Percentiles rank a stretch among this genome's conserved stretches.
Evolutionary conservation across 2,113 vertebrate species (phyloP).

Genomic region (Telmatochromis sp.): DNA sequence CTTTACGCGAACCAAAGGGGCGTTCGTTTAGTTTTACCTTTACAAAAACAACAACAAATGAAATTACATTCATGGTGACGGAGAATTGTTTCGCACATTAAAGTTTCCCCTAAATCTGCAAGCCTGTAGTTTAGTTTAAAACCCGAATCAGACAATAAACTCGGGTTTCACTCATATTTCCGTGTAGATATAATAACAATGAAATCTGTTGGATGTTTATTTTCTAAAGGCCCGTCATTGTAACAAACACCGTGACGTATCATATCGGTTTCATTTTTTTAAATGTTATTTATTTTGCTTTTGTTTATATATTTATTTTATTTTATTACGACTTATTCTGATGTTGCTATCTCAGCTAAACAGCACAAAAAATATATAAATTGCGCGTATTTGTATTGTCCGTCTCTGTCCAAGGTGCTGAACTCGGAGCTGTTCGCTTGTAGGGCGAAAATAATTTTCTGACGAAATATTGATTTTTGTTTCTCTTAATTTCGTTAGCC

Average conservation of each 20-base stretch:
- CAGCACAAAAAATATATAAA: background rate
- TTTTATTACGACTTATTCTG: background rate
- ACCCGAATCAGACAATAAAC: background rate
- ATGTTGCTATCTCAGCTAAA: background rate
- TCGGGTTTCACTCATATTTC: background rate
- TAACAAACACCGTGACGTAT: background rate
- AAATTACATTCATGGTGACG: background rate
- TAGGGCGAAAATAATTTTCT: background rate
- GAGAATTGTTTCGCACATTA: background rate
- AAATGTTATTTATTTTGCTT: background rate
- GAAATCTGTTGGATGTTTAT: background rate
- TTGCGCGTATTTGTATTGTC: background rate
- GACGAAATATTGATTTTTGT: background rate
- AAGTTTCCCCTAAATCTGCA: background rate
- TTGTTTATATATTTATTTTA: background rate
- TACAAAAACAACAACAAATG: accelerated
- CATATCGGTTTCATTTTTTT: background rate
- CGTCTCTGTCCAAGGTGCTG: slow-evolving; percentile 41
- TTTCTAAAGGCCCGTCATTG: background rate
- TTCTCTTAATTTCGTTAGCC: background rate
- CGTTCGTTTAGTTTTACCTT: accelerated
- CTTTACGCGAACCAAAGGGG: too few species aligned
- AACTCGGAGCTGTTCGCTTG: background rate
- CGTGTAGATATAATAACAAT: too few species aligned
- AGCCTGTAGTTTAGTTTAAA: background rate